Conservation (phyloP, 2,113 vertebrate genomes). For the Elanus axillaris region DNA sequence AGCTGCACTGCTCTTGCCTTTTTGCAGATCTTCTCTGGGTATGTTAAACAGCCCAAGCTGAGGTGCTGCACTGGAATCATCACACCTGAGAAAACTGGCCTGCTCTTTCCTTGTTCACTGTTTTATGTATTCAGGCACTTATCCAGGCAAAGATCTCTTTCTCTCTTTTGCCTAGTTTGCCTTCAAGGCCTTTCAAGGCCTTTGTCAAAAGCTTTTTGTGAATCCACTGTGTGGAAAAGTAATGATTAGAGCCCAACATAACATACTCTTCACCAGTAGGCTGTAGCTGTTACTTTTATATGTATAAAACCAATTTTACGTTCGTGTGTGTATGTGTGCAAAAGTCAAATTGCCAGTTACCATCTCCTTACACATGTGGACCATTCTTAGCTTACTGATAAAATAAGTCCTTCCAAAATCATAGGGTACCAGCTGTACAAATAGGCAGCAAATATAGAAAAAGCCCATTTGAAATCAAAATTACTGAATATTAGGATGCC, state of each 20-base stretch:
- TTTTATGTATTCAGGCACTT: not conserved
- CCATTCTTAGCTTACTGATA: not conserved
- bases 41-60: not conserved
- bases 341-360: not conserved
- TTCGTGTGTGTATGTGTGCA: not conserved
- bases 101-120: not conserved
- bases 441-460: not conserved
- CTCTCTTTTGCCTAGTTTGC: not conserved
- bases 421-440: not conserved
- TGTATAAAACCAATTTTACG: not conserved
- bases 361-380: not conserved
- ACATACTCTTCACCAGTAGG: not conserved
- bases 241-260: not conserved
- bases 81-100: not conserved
- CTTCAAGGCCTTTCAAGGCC: not conserved
- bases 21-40: not conserved
- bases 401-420: not conserved
- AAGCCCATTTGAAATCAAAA: not conserved
- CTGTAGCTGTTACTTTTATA: not conserved
- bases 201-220: not conserved
- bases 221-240: not conserved
- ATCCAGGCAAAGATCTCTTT: not conserved
- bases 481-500: not conserved
- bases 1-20: not conserved
- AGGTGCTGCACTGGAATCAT: not conserved